Evolutionary conservation across 1,140 invertebrate genomes (phyloP), one percentile per base, ranked within the genome.

Genomic region (Apis dorsata): DNA sequence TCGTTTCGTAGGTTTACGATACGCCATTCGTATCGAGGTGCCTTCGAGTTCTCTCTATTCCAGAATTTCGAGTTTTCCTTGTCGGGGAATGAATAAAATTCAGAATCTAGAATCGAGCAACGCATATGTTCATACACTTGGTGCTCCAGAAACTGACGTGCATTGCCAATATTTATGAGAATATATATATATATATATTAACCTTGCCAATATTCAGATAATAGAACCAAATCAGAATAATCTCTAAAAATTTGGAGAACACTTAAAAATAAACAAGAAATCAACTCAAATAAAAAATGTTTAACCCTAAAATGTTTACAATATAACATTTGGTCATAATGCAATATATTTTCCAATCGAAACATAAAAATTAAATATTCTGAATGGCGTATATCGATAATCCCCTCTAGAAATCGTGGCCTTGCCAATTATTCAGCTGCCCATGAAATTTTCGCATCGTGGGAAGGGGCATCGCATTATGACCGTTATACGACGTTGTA

Each of bases 361-460:
- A 44, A 0, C 2, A 5, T 44, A 7, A 44, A 44, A 44, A 0
- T 44, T 44, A 44, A 7, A 44, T 44, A 44, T 44, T 44, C 5
- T 4, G 34, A 44, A 81, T 68, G 65, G 55, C 59, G 11, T 8
- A 12, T 0, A 1, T 21, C 53, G 28, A 69, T 78, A 78, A 78
- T 57, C 13, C 11, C 8, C 17, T 13, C 24, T 44, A 44, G 63
- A 24, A 57, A 70, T 70, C 55, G 66, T 44, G 44, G 11, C 66
- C 49, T 55, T 72, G 13, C 24, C 53, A 74, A 80, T 80, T 80
- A 80, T 80, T 73, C 79, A 51, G 60, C 28, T 59, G 49, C 60
- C 28, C 60, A 80, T 55, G 77, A 79, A 86, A 84, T 77, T 81
- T 76, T 75, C 65, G 11, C 59, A 66, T 59, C 28, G 72, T 34